Base-by-base conservation (phyloP, 2,113 vertebrate genomes). In the Empidonax alnorum region DNA sequence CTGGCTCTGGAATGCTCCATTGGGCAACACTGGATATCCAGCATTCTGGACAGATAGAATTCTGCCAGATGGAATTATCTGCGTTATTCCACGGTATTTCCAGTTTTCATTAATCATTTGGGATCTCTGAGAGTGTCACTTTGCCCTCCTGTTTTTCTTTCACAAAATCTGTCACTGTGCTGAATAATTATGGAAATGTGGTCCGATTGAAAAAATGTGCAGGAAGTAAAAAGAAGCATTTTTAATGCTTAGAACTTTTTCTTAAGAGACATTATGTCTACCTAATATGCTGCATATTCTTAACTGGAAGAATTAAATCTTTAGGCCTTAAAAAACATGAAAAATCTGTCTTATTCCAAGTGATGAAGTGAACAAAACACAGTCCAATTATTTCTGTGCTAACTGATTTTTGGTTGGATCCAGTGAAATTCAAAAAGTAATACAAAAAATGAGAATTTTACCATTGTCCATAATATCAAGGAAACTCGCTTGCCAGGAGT, bases 141-240 rank as follows among this genome's bases (percentile, higher is more conserved):
- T 85, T 27, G 33, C 35, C 33, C n/a, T 50, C 10, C 3, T 12
- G 22, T 18, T 27, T 87, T 74, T 16, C 15, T 82, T 35, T 62
- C 31, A 41, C 31, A 49, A 52, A 78, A 67, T 50, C 21, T 59
- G 37, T 15, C 65, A 27, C 11, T 42, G 23, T 42, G 25, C 28
- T 85, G 9, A 76, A 41, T 52, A 56, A 65, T 65, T 42, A 13
- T 15, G 52, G 52, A 91, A 87, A 39, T 0, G 0, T 21, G 58
- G 25, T 27, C 12, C 49, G 31, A 44, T 41, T 52, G 19, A 66
- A 69, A 77, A 77, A 65, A 55, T 8, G 9, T 21, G 31, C 14
- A 22, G 21, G 12, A 4, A 4, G n/a, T 31, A 18, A n/a, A 27
- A 39, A 53, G 18, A 9, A 7, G 1, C 0, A 1, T 1, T 44